phyloP scores from a whole-genome alignment of 2,797 vertebrate species.

The Xenopus petersii region DNA sequence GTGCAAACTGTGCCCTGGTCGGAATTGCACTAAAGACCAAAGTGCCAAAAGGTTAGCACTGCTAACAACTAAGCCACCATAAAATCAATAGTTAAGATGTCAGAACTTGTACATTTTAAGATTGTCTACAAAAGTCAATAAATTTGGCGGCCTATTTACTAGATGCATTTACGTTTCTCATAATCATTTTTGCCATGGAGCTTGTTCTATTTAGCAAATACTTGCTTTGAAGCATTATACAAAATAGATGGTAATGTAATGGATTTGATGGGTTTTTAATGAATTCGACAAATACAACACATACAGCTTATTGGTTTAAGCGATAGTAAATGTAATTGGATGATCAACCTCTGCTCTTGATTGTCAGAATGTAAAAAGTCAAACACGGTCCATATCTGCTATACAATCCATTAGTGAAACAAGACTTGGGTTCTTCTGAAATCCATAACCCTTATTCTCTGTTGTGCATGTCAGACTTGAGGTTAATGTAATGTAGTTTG shows the following conservation, averaged over 20 bases:
- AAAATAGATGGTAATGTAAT: constrained; percentile 12
- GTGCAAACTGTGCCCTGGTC: too few relatives aligned
- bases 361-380: constrained; percentile 31
- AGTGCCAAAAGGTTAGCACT: too few relatives aligned
- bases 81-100: too few relatives aligned
- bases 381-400: constrained; percentile 24
- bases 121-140: too few relatives aligned
- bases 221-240: neutral
- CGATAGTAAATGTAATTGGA: constrained; percentile 39
- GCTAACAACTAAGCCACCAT: too few relatives aligned
- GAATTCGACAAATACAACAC: constrained; percentile 30
- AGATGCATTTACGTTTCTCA: too few relatives aligned
- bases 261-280: constrained; percentile 33
- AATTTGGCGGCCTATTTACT: too few relatives aligned
- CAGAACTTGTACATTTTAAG: too few relatives aligned
- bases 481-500: constrained; percentile 44
- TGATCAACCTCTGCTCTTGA: constrained; percentile 38
- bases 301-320: constrained; percentile 24
- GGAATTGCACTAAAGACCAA: too few relatives aligned
- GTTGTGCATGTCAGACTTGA: constrained; percentile 30
- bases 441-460: constrained; percentile 36
- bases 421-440: constrained; percentile 29
- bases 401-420: constrained; percentile 41
- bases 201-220: neutral
- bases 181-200: too few relatives aligned